Conservation (phyloP, 2,797 vertebrate species). For the Dipus sagitta region DNA sequence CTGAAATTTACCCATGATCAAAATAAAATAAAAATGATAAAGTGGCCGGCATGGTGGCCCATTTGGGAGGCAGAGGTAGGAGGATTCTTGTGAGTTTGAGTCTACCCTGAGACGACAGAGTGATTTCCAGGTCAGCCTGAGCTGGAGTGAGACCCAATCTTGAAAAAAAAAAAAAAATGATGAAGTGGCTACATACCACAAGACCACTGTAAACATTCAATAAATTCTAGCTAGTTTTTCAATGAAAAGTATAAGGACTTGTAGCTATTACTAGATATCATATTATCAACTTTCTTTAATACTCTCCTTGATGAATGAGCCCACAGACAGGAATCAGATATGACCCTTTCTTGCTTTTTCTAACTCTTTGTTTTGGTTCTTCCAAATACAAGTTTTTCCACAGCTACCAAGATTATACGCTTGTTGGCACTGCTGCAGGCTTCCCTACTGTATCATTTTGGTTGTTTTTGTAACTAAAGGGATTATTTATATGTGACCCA, state of each 20-base stretch:
- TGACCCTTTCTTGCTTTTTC: background rate
- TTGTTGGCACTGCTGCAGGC: background rate
- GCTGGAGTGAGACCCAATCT: too few relatives aligned
- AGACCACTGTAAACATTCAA: background rate
- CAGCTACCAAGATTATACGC: background rate
- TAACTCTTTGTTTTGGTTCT: background rate
- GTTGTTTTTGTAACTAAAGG: background rate
- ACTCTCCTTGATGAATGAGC: background rate
- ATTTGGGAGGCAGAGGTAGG: too few relatives aligned
- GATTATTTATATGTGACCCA: background rate
- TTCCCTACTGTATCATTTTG: background rate
- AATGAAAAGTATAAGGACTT: background rate
- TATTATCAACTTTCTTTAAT: slow-evolving; percentile 7
- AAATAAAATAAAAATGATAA: background rate
- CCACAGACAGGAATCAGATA: background rate
- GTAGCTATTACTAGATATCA: background rate
- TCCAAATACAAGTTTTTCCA: background rate
- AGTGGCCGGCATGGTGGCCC: background rate
- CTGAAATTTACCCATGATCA: background rate
- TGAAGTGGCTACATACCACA: background rate
- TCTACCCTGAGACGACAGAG: too few relatives aligned
- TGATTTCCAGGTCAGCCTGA: too few relatives aligned
- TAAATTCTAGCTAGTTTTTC: background rate
- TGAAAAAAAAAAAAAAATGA: background rate
- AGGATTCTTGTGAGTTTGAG: too few relatives aligned